Evolutionary conservation across 1,140 invertebrate species (phyloP), one percentile per base, ranked within the genome.

Genomic region (Dreissena rostriformis): DNA sequence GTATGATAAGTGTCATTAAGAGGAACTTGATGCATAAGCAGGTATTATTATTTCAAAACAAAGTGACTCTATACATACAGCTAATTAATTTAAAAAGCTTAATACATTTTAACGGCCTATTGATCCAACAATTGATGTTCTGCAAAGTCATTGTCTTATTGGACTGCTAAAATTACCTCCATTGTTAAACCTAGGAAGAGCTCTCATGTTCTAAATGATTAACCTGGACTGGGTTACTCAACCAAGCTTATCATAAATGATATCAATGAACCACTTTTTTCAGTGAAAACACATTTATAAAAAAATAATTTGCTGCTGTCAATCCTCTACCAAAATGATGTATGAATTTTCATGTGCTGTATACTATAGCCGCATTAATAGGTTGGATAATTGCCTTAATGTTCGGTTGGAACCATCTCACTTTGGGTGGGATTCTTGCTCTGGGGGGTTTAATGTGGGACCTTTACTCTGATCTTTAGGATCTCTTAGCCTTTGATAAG

Each of bases 221-320:
- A 39, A 70, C 24, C 53, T 53, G 26, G 61, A 79, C 70, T 66
- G 22, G 77, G 70, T 68, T 57, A 79, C 70, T 51, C 49, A 76
- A 68, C 63, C 77, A 67, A 67, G 52, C 65, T 52, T 28, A 57
- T 53, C 77, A 79, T 79, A 68, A 49, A 39, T 52, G n/a, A 68
- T 68, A 61, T 61, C 57, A 61, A 79, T 39, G 67, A 79, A 79
- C 52, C 26, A 79, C 65, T 52, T 51, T 70, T 79, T 79, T 65
- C 61, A 80, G 68, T 80, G 53, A 80, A 82, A 82, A 82, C 24
- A 68, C 80, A 82, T 82, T 74, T 73, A 82, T 51, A 75, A 67
- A 67, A 67, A 67, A 67, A 71, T 65, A 82, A 82, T 82, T 82
- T 82, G 72, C 75, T 65, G 57, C 57, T 63, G 72, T 82, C 80